phyloP scores from a whole-genome alignment of 2,113 vertebrate genomes.

The Archilochus colubris region DNA sequence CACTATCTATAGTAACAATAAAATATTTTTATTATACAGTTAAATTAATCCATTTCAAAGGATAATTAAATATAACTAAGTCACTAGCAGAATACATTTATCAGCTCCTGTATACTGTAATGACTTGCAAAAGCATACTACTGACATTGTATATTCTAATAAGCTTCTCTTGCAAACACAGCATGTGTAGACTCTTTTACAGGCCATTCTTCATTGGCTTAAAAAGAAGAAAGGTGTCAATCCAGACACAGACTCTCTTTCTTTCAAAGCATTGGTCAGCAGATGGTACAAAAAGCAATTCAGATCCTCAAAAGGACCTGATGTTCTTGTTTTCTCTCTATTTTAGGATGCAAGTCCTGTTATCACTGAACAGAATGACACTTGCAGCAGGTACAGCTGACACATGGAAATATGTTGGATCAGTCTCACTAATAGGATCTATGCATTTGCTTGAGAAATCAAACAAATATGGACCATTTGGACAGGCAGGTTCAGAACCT shows the following conservation, averaged over 20 bases:
- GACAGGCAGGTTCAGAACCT: slow-evolving; percentile 65
- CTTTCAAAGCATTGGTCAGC: slow-evolving; percentile 41
- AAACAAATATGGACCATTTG: slow-evolving; percentile 61
- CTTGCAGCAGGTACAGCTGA: slow-evolving; percentile 73
- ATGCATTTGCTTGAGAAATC: slow-evolving; percentile 61
- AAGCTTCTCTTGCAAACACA: not conserved
- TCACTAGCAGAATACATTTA: not conserved
- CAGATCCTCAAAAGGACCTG: slow-evolving; percentile 60
- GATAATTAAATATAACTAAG: not conserved
- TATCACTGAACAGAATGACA: slow-evolving; percentile 70
- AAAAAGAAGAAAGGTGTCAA: not conserved
- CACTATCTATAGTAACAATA: not conserved
- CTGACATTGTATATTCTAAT: not conserved
- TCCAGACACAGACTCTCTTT: slow-evolving; percentile 35
- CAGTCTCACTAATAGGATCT: slow-evolving; percentile 59
- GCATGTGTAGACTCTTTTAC: not conserved
- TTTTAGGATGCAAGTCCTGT: slow-evolving; percentile 70
- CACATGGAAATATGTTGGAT: slow-evolving; percentile 70
- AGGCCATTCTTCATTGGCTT: not conserved
- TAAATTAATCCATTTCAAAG: not conserved
- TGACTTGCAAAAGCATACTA: not conserved
- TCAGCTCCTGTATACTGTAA: not conserved
- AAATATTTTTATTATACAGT: not conserved
- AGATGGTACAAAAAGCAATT: slow-evolving; percentile 68
- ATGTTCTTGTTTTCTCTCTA: slow-evolving; percentile 67